Evolutionary conservation across 1,140 invertebrate species (phyloP).

Genomic region (Protaetia brevitarsis): DNA sequence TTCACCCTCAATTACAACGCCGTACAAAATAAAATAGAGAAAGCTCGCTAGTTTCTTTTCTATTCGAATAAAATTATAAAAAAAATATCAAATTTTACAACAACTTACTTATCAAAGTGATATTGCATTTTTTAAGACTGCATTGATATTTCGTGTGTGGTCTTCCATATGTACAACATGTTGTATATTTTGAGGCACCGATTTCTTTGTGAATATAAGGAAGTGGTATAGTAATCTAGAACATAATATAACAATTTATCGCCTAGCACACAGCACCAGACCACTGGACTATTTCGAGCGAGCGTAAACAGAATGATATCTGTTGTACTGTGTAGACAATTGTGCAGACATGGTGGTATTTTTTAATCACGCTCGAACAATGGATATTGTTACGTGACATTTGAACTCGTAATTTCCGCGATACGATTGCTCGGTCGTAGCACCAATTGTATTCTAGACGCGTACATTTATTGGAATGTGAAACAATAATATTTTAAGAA

Average conservation of each 20-base stretch:
- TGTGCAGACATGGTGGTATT: conserved; percentile 10
- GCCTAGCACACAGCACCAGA: background rate
- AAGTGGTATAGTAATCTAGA: background rate
- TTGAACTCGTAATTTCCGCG: conserved; percentile 13
- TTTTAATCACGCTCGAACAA: conserved; percentile 14
- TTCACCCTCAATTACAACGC: too few relatives aligned
- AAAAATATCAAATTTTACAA: too few relatives aligned
- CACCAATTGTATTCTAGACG: background rate
- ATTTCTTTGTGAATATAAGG: background rate
- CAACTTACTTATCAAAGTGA: too few relatives aligned
- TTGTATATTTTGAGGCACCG: background rate
- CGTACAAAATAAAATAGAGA: too few relatives aligned
- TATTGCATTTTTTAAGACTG: too few relatives aligned
- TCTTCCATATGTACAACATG: too few relatives aligned
- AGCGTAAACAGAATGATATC: conserved; percentile 12
- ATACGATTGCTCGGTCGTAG: background rate
- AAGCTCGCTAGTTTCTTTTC: too few relatives aligned
- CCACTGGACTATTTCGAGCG: background rate
- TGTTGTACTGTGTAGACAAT: conserved; percentile 14
- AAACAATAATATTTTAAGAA: background rate
- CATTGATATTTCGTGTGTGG: conserved; percentile 15
- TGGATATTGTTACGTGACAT: conserved; percentile 15
- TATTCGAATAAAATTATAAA: too few relatives aligned
- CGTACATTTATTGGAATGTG: background rate
- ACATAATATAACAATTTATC: conserved; percentile 13